Evolutionary conservation across 2,113 vertebrate genomes (phyloP), one percentile per base, ranked within the genome.

Genomic region (Pomatostomus ruficeps): DNA sequence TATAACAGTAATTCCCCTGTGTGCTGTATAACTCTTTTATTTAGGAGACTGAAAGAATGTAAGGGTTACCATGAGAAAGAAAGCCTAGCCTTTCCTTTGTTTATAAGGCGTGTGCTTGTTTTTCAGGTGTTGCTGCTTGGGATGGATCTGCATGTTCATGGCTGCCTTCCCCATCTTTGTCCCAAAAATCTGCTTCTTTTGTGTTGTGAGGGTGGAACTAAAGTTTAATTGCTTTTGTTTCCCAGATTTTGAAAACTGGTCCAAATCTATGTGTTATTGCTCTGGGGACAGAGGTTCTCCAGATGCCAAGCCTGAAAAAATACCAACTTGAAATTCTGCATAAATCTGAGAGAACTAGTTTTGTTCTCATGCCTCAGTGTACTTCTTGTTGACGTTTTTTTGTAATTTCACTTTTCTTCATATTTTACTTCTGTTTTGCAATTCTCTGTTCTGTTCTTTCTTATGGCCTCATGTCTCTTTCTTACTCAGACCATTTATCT

Each of bases 71-170:
- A 28, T 1, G 8, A 38, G 35, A 77, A 16, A 51, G 19, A 48
- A 89, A 74, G 45, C 2, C 22, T 6, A 73, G 20, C 7, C 29
- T 72, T 57, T 49, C 10, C 4, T 38, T 77, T 80, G 22, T 31
- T 76, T 1, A 0, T 13, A 36, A 45, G 23, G 5, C 14, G 13
- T 0, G 0, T 57, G 24, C 4, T 79, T 0, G 0, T 74, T 74
- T 14, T 67, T 89, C 33, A 66, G 59, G 35, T 77, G 38, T 4
- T 62, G 29, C 35, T 91, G 58, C 31, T 71, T 48, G 26, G 26
- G 33, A 40, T 62, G 17, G 25, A 52, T 77, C 33, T 46, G 8
- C 0, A 0, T 1, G 3, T 52, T 77, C 3, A 2, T n/a, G 51
- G 29, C 40, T 33, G 11, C 33, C 35, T 77, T 63, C 24, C 24